phyloP scores from a whole-genome alignment of 2,113 vertebrate species.

The Emydocephalus ijimae region DNA sequence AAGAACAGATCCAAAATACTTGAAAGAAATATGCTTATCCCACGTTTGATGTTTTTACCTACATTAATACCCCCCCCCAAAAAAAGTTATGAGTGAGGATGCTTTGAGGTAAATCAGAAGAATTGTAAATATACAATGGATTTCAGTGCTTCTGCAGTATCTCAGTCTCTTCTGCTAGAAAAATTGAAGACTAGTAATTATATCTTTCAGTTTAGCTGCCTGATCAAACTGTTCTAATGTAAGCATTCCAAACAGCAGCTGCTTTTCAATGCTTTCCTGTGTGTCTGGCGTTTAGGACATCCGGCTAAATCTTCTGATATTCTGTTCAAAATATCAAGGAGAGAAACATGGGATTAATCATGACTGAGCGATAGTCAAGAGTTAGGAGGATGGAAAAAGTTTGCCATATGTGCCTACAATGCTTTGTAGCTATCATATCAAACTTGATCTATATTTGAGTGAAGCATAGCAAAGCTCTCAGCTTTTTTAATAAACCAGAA shows the following conservation, averaged over 20 bases:
- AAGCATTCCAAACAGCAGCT: constrained; percentile 57
- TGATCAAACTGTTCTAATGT: constrained; percentile 60
- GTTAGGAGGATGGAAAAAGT: neutral
- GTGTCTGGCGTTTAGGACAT: constrained; percentile 61
- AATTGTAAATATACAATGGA: neutral
- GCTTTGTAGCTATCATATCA: neutral
- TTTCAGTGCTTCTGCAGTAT: neutral
- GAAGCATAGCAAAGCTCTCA: neutral
- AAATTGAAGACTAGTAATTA: constrained; percentile 55
- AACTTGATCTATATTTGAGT: neutral
- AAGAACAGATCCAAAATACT: neutral
- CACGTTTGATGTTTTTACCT: neutral
- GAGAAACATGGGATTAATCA: constrained; percentile 56
- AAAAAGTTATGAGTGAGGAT: neutral
- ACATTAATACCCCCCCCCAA: neutral
- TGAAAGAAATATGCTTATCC: neutral
- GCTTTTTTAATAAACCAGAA: neutral
- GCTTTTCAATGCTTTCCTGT: constrained; percentile 55
- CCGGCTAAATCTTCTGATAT: constrained; percentile 52
- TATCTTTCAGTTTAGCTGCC: constrained; percentile 43
- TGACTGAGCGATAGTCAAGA: constrained; percentile 39
- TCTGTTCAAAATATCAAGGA: constrained; percentile 57
- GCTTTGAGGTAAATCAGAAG: constrained; percentile 19
- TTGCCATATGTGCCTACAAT: neutral
- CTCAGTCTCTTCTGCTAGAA: constrained; percentile 18